Conservation (phyloP, 2,888 invertebrate genomes). For the Cyaniris semiargus region DNA sequence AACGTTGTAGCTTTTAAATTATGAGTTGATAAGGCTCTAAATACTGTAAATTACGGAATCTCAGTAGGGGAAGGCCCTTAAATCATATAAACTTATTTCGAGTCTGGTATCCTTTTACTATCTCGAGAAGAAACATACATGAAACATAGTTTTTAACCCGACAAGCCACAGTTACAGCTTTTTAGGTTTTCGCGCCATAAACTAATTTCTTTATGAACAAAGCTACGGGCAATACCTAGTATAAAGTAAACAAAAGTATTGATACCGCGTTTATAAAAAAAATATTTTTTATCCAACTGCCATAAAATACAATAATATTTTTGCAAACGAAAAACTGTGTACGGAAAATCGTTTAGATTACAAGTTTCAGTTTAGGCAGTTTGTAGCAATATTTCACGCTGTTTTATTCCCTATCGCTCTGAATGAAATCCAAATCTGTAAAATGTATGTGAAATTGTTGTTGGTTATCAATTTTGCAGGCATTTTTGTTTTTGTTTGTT, state of each 20-base stretch:
- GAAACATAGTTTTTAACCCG: too few species aligned
- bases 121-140: too few species aligned
- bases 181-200: neutral
- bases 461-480: constrained; percentile 24
- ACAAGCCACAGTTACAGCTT: too few species aligned
- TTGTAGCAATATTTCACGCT: constrained; percentile 19
- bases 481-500: constrained; percentile 7
- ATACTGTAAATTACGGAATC: too few species aligned
- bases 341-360: constrained; percentile 20
- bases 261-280: neutral
- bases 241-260: neutral
- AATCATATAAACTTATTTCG: too few species aligned
- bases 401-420: constrained; percentile 21
- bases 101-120: too few species aligned
- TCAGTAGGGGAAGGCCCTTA: too few species aligned
- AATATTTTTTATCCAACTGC: neutral
- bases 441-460: constrained; percentile 1
- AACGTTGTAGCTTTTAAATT: too few species aligned
- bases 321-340: constrained; percentile 19
- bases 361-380: constrained; percentile 30
- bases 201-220: neutral
- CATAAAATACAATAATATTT: constrained; percentile 12
- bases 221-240: neutral
- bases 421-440: constrained; percentile 28
- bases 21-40: too few species aligned